Base-by-base conservation (phyloP, 2,888 invertebrate genomes). In the Drosophila macrothrix region DNA sequence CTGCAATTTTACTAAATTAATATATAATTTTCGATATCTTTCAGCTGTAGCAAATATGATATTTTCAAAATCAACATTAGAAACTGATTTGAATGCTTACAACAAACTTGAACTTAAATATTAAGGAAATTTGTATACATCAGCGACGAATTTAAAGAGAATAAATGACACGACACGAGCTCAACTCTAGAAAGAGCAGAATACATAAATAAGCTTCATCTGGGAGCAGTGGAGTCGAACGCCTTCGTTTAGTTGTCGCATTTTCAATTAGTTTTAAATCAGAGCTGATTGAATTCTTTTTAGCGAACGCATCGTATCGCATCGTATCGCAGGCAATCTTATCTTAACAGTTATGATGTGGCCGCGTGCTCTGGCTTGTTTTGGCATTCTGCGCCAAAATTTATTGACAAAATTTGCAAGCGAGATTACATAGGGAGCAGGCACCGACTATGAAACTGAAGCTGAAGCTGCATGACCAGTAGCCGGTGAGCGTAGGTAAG, bases 341-440 rank as follows among this genome's bases (percentile, higher is more conserved):
- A 89, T 85, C 84, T 82, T 67, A 85, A 89, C 85, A 89, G 85
- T 85, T 85, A 85, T 84, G 88, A 84, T 84, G 89, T 72, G 60
- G 56, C 55, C 16, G 41, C 61, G 55, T 61, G 74, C 65, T 41
- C 61, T 16, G 22, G 52, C 84, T 78, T 43, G 83, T 90, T 64
- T 84, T 80, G 10, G 92, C 87, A 88, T 93, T 88, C 33, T 91
- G 66, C 29, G 88, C 77, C 58, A 90, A 75, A 65, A 93, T 90
- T 87, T 88, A 89, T 79, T 89, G 93, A 39, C 77, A 83, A 59
- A 85, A 43, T 92, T 91, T 50, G 93, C 93, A 70, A 93, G 67
- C 76, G 92, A 93, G 69, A 93, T 90, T 83, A 91, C 88, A 82
- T 91, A 89, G 62, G 89, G 88, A 82, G 14, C 35, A 14, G 37